phyloP scores from a whole-genome alignment of 2,113 vertebrate species.

The Corapipo altera region DNA sequence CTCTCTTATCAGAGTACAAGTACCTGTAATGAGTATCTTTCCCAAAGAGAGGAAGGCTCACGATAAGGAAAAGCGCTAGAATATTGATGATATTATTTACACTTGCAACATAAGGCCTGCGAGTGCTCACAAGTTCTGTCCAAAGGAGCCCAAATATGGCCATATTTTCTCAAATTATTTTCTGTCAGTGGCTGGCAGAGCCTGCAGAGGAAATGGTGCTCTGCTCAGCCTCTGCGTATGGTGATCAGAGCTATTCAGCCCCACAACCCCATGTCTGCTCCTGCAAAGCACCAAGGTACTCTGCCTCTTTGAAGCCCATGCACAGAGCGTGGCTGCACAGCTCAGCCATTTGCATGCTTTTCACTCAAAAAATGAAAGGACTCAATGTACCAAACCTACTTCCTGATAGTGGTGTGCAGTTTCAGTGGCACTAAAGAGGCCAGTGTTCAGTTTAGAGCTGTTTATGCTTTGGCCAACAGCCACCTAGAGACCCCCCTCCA shows the following conservation, averaged over 20 bases:
- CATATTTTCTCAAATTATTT: background rate
- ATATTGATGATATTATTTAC: background rate
- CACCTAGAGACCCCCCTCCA: background rate
- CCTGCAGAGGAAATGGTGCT: background rate
- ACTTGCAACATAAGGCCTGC: background rate
- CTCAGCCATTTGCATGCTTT: background rate
- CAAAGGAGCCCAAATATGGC: background rate
- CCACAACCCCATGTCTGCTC: background rate
- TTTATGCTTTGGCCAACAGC: background rate
- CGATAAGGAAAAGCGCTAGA: background rate
- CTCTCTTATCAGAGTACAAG: background rate
- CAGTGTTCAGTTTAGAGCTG: background rate
- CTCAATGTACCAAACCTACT: background rate
- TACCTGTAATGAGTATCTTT: background rate
- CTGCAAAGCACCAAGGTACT: background rate
- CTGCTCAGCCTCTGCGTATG: background rate
- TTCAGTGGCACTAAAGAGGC: background rate
- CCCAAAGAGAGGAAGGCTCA: background rate
- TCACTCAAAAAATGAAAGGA: background rate
- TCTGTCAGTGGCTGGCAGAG: background rate
- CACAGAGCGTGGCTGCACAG: background rate
- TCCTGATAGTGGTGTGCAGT: fast-evolving
- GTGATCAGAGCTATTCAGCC: background rate
- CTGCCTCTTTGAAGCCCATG: background rate
- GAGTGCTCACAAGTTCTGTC: background rate